phyloP scores from a whole-genome alignment of 2,797 vertebrate species.

The Muscicapa comitata region DNA sequence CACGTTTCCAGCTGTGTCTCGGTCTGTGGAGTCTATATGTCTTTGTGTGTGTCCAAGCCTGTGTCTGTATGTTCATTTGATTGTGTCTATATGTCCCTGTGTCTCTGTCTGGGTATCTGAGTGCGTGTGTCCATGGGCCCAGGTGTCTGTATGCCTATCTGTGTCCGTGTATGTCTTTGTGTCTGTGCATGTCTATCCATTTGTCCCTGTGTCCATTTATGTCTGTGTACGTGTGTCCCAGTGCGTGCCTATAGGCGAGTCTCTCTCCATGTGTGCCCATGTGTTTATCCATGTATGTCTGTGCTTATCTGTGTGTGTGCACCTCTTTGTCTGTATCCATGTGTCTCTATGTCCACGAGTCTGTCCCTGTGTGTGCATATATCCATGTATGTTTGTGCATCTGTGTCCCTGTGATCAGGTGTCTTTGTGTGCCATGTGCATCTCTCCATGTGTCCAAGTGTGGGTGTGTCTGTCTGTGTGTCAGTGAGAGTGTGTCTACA shows the following conservation, averaged over 20 bases:
- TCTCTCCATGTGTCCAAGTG: background rate
- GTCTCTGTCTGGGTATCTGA: background rate
- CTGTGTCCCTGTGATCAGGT: background rate
- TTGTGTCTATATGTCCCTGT: background rate
- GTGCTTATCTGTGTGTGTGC: no score
- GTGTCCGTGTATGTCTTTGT: background rate
- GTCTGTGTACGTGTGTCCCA: background rate
- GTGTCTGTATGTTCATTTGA: no score
- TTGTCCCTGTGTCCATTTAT: background rate
- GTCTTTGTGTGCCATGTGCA: background rate
- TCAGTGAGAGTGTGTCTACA: background rate
- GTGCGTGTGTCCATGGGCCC: accelerated
- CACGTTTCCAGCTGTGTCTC: no score
- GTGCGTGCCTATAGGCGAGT: no score
- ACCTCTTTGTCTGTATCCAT: background rate
- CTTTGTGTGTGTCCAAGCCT: background rate
- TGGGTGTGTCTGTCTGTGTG: background rate
- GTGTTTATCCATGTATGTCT: no score
- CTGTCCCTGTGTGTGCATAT: background rate
- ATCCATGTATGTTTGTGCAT: background rate
- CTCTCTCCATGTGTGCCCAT: background rate
- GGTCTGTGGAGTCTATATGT: background rate
- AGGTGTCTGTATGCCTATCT: no score
- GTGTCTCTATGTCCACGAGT: no score
- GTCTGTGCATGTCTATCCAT: background rate